Evolutionary conservation across 2,113 vertebrate genomes (phyloP).

Genomic region (Leptodactylus fuscus): DNA sequence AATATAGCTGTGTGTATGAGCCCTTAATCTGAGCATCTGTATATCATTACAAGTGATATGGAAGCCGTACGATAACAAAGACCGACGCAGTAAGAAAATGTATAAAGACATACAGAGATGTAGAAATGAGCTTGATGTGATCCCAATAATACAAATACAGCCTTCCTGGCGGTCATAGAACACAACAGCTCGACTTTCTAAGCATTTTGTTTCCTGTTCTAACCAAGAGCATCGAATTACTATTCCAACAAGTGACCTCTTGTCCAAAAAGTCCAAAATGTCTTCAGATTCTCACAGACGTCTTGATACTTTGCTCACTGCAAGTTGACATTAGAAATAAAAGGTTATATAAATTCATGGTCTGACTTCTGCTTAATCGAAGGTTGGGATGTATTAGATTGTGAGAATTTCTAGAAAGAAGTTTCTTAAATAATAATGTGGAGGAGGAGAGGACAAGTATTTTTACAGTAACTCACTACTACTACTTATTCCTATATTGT

Average conservation of each 20-base stretch:
- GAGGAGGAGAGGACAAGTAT: too few relatives aligned
- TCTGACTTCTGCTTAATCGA: conserved; percentile 5
- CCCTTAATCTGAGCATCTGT: neutral
- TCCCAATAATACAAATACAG: neutral
- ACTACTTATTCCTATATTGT: too few relatives aligned
- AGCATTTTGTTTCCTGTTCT: conserved; percentile 13
- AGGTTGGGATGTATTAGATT: neutral
- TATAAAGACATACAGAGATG: too few relatives aligned
- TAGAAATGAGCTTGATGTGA: neutral
- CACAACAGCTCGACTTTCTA: neutral
- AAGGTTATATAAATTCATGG: conserved; percentile 7
- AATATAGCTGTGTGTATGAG: neutral
- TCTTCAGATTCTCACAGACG: conserved; percentile 41
- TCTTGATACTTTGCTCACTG: conserved; percentile 10
- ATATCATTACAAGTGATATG: too few relatives aligned
- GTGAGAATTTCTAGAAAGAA: neutral
- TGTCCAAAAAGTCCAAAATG: conserved; percentile 4
- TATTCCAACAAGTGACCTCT: conserved; percentile 21
- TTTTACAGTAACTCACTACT: too few relatives aligned
- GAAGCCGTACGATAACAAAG: too few relatives aligned
- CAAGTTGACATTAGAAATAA: conserved; percentile 23
- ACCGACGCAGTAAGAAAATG: too few relatives aligned
- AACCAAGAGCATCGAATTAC: conserved; percentile 13
- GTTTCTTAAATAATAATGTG: neutral
- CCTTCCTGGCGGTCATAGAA: neutral